phyloP scores from a whole-genome alignment of 2,113 vertebrate species.

The Gymnocephalus cernua region DNA sequence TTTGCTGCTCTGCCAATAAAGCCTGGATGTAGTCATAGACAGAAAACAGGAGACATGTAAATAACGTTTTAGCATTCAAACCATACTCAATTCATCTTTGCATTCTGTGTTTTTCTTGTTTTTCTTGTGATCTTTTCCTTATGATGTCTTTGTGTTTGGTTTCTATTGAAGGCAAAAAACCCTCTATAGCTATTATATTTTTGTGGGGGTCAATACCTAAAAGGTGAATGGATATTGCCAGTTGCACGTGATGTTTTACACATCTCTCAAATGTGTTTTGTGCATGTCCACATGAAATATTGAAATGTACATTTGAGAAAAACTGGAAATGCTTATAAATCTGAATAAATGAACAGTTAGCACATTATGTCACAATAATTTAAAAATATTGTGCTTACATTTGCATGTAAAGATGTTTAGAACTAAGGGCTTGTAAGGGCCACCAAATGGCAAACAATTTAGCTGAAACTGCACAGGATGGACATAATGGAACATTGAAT shows the following conservation, averaged over 20 bases:
- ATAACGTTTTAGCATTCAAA: slow-evolving; percentile 6
- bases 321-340: not conserved
- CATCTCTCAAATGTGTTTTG: not conserved
- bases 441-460: slow-evolving; percentile 70
- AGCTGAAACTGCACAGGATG: slow-evolving; percentile 66
- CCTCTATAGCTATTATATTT: not conserved
- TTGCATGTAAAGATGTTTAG: slow-evolving; percentile 27
- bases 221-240: not conserved
- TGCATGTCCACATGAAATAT: not conserved
- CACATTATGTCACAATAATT: not conserved
- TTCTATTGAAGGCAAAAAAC: not conserved
- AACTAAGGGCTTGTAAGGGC: slow-evolving; percentile 33
- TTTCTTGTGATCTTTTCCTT: not conserved
- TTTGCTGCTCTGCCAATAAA: slow-evolving; percentile 24
- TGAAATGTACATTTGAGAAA: not conserved
- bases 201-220: no score
- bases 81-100: not conserved
- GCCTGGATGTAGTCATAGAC: slow-evolving; percentile 27
- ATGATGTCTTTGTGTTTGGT: not conserved
- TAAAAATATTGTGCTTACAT: not conserved
- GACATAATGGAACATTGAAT: slow-evolving; percentile 81
- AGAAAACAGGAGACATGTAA: slow-evolving; percentile 19
- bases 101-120: not conserved
- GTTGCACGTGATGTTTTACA: not conserved
- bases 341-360: not conserved